phyloP scores from a whole-genome alignment of 2,888 invertebrate genomes.

The Synanthedon myopaeformis region DNA sequence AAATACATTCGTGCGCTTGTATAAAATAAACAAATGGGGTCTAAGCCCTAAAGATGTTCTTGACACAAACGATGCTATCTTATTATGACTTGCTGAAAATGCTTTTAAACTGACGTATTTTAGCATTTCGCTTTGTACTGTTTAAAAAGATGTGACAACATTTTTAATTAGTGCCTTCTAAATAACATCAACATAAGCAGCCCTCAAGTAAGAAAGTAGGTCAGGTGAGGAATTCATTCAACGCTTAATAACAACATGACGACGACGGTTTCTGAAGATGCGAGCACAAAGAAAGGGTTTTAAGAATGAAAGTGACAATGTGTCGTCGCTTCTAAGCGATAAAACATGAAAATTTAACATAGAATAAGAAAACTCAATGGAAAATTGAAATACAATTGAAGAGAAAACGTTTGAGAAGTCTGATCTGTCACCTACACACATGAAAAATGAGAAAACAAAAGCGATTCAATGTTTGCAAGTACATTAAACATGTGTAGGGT shows the following conservation, averaged over 20 bases:
- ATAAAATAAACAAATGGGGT: too few relatives aligned
- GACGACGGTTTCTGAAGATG: background rate
- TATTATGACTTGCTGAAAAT: too few relatives aligned
- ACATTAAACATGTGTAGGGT: constrained; percentile 15
- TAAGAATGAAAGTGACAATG: background rate
- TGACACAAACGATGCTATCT: too few relatives aligned
- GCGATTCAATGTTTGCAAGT: background rate
- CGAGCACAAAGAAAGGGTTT: background rate
- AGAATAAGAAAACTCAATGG: background rate
- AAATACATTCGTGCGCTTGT: too few relatives aligned
- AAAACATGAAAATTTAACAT: background rate
- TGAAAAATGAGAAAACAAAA: background rate
- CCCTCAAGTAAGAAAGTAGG: background rate
- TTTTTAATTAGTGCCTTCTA: background rate
- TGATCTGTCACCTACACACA: background rate
- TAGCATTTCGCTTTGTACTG: background rate
- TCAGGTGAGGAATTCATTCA: background rate
- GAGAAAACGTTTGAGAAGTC: background rate
- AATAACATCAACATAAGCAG: background rate
- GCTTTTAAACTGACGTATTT: background rate
- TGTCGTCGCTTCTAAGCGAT: background rate
- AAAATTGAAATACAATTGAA: background rate
- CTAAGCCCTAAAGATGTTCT: too few relatives aligned
- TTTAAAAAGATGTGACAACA: constrained; percentile 1
- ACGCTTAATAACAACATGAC: background rate